phyloP scores from a whole-genome alignment of 2,797 vertebrate species.

The Anisognathus igniventris region DNA sequence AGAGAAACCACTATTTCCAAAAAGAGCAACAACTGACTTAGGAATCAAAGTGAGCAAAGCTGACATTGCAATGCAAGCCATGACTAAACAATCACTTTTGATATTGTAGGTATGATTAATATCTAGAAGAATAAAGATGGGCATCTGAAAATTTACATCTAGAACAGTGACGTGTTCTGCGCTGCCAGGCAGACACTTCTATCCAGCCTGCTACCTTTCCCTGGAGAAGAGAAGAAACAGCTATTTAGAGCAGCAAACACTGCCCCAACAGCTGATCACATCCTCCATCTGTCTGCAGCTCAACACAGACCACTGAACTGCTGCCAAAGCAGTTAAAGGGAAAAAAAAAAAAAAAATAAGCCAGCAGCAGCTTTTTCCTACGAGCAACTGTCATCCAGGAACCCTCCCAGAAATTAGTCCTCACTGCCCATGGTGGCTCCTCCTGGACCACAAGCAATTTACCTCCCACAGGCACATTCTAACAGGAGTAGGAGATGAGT shows the following conservation, averaged over 20 bases:
- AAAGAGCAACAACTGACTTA: neutral
- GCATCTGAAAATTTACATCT: neutral
- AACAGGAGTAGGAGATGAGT: neutral
- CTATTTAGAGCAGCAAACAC: constrained; percentile 35
- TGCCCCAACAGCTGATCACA: constrained; percentile 56
- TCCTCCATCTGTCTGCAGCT: constrained; percentile 39
- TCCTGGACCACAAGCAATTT: neutral
- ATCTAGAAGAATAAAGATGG: neutral
- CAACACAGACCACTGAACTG: constrained; percentile 17
- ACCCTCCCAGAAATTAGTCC: neutral
- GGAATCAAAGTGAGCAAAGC: neutral
- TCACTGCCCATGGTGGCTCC: rapidly evolving
- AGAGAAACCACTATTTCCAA: neutral
- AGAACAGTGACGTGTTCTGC: neutral
- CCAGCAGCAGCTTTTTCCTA: neutral
- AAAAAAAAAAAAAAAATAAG: neutral
- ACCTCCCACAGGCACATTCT: neutral
- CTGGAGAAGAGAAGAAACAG: constrained; percentile 2
- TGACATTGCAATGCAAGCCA: neutral
- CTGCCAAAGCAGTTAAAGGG: constrained; percentile 1
- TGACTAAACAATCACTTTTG: neutral
- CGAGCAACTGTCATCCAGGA: neutral
- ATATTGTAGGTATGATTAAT: neutral
- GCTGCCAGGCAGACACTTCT: neutral
- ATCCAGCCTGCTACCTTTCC: neutral